Base-by-base conservation (phyloP, 2,888 invertebrate genomes). In the Schrankia costaestrigalis region DNA sequence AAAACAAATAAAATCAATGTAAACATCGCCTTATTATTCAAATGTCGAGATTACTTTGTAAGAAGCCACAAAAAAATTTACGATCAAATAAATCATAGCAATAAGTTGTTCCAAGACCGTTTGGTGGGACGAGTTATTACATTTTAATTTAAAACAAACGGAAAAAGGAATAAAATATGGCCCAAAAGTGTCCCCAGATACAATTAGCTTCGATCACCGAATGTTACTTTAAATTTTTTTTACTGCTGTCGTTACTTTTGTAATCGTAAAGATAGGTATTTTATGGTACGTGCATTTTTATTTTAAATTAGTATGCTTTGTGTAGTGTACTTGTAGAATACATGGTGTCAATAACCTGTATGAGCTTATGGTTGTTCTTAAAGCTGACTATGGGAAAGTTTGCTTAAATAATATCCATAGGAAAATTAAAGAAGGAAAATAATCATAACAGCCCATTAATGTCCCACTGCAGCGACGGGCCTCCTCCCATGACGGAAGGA, bases 111-210 rank as follows among this genome's bases (percentile, higher is more conserved):
- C 52, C 46, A 56, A 42, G 44, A 44, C 41, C 45, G 38, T 42
- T 48, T 46, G 49, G 58, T 52, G 54, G 54, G 26, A 40, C 29
- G 39, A 72, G 61, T 67, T 64, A 71, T 68, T 60, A 55, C 59
- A 48, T 70, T 72, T 72, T 73, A 75, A 78, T 77, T 74, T 59
- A 69, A 70, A 73, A 72, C 75, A 76, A 74, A 72, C 59, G 61
- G 62, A 59, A 65, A 62, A 60, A 53, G 37, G 30, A 34, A 44
- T 42, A 39, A 46, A 44, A 49, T 36, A 41, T 34, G 30, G 40
- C 35, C 24, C 41, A 50, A 49, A 59, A 42, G 41, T 53, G 54
- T 46, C 35, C 58, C 55, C 46, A 54, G 57, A 61, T 60, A 56
- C 63, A 71, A 73, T 73, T 66, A 66, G 60, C 51, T 43, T 49